Evolutionary conservation across 92 coral and sea anemone genomes (phyloP).

Genomic region (Diadumene lineata): DNA sequence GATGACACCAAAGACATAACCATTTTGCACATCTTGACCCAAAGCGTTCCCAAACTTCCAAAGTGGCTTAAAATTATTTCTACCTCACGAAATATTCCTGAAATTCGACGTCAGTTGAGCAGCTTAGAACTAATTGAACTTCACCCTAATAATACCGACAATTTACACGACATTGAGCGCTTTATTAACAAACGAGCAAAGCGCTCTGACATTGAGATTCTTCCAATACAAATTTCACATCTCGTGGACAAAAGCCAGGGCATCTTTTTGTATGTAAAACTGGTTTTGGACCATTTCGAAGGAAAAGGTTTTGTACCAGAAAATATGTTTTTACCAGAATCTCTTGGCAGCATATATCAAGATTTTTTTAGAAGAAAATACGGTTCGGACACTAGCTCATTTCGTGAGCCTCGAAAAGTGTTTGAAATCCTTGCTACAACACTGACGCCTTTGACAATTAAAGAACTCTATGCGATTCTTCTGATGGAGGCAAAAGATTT

Average conservation of each 20-base stretch:
- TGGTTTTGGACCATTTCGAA: slow-evolving; percentile 42
- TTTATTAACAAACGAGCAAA: slow-evolving; percentile 31
- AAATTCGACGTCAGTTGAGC: slow-evolving; percentile 16
- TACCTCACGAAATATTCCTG: slow-evolving; percentile 66
- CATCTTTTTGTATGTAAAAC: slow-evolving; percentile 67
- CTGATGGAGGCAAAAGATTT: slow-evolving; percentile 15
- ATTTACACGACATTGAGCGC: slow-evolving; percentile 60
- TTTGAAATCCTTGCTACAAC: slow-evolving; percentile 71
- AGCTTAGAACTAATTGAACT: slow-evolving; percentile 34
- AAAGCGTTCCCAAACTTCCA: slow-evolving; percentile 58
- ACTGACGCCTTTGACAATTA: slow-evolving; percentile 34
- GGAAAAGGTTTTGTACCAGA: neutral
- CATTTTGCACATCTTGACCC: slow-evolving; percentile 51
- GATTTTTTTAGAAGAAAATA: slow-evolving; percentile 57
- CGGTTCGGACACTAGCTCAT: slow-evolving; percentile 29
- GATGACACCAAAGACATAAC: slow-evolving; percentile 18
- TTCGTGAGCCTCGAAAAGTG: slow-evolving; percentile 39
- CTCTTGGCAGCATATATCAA: slow-evolving; percentile 58
- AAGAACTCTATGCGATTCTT: slow-evolving; percentile 41
- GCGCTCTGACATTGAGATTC: neutral
- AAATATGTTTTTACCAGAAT: slow-evolving; percentile 47
- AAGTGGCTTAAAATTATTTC: slow-evolving; percentile 73
- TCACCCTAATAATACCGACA: slow-evolving; percentile 49
- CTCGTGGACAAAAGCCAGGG: slow-evolving; percentile 70
- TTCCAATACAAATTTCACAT: slow-evolving; percentile 9